A percentile compares a stretch with the other conserved stretches of the same genome.
These are phyloP conservation scores for Oxycera nigricornis DNA, from an alignment of 2,888 invertebrate genomes.

Conservation along the genomic window DNA sequence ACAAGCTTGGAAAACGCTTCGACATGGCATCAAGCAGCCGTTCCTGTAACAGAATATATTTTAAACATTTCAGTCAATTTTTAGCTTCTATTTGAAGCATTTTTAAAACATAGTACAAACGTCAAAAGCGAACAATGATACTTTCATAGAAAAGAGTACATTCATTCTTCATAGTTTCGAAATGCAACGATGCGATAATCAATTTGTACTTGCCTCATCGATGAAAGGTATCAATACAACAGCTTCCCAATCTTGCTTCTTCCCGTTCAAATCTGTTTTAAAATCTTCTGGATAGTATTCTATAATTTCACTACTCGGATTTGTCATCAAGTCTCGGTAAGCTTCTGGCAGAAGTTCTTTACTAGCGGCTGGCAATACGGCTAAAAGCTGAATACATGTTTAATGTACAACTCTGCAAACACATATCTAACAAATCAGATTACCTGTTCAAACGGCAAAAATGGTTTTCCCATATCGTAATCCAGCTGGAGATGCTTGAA, in stretches of 20 bases:
- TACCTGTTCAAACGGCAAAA: slow-evolving; percentile 90
- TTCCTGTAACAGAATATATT: slow-evolving; percentile 54
- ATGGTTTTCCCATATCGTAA: slow-evolving; percentile 86
- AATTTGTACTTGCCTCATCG: slow-evolving; percentile 77
- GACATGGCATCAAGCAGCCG: slow-evolving; percentile 79
- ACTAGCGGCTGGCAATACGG: slow-evolving; percentile 88
- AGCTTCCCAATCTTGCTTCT: slow-evolving; percentile 95
- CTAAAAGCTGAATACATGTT: slow-evolving; percentile 69
- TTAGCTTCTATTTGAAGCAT: no score
- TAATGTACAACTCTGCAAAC: neutral
- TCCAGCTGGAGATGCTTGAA: slow-evolving; percentile 80
- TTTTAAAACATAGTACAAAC: no score
- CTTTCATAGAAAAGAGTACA: neutral
- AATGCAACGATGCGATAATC: neutral
- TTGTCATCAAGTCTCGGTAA: slow-evolving; percentile 81
- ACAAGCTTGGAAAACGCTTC: slow-evolving; percentile 70
- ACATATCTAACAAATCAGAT: slow-evolving; percentile 11
- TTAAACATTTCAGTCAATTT: no score
- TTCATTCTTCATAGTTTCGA: neutral
- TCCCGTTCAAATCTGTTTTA: slow-evolving; percentile 94
- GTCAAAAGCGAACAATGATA: no score
- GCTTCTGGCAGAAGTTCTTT: slow-evolving; percentile 77
- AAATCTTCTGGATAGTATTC: slow-evolving; percentile 92
- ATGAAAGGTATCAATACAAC: slow-evolving; percentile 94
- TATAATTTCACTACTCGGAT: slow-evolving; percentile 78